Evolutionary conservation across 1,140 invertebrate species (phyloP).

Genomic region (Solenopsis fugax): DNA sequence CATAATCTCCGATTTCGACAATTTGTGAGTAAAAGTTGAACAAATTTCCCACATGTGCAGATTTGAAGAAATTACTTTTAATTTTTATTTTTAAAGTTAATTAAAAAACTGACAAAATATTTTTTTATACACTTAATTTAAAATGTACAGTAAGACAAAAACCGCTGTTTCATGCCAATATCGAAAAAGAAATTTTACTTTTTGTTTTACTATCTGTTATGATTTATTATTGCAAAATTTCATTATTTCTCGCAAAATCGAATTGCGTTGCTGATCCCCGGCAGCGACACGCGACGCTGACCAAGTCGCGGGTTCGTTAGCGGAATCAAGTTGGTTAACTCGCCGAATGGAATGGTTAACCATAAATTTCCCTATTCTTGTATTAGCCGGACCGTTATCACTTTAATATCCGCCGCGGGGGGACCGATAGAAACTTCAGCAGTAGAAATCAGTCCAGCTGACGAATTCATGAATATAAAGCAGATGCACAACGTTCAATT

Average conservation of each 20-base stretch:
- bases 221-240: not conserved
- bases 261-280: not conserved
- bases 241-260: not conserved
- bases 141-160: not conserved
- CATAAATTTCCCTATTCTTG: slow-evolving; percentile 72
- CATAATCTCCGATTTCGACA: not conserved
- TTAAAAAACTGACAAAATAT: not conserved
- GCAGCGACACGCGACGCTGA: not conserved
- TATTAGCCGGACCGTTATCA: slow-evolving; percentile 75
- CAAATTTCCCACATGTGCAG: not conserved
- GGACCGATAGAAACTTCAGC: slow-evolving; percentile 60
- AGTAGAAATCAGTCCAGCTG: slow-evolving; percentile 71
- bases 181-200: not conserved
- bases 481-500: slow-evolving; percentile 75
- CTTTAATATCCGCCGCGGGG: slow-evolving; percentile 68
- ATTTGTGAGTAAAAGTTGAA: not conserved
- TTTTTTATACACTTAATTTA: not conserved
- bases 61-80: not conserved
- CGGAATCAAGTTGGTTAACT: not conserved
- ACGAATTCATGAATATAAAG: slow-evolving; percentile 82
- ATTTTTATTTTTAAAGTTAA: slow-evolving; percentile 8
- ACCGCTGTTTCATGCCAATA: not conserved
- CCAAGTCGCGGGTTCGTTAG: slow-evolving; percentile 28
- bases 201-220: not conserved
- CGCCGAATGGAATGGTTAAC: slow-evolving; percentile 57